A percentile compares a stretch with the other conserved stretches of the same genome.
phyloP scores from a whole-genome alignment of 2,113 vertebrate species.

The Athene cunicularia region DNA sequence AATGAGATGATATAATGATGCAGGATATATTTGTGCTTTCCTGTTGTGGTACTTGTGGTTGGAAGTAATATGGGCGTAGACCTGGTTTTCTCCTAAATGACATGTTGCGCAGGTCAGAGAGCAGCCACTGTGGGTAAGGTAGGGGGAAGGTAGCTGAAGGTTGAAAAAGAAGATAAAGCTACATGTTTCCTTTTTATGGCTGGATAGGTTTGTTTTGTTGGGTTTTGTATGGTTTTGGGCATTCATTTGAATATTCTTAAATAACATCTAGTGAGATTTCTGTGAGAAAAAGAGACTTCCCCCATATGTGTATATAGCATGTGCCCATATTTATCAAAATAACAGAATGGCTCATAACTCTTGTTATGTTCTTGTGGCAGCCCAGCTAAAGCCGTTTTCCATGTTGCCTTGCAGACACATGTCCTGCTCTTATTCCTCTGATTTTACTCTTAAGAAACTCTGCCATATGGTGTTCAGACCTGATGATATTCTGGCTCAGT shows the following conservation, averaged over 20 bases:
- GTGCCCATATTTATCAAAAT: background rate
- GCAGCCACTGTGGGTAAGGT: background rate
- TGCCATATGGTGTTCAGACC: background rate
- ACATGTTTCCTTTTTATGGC: background rate
- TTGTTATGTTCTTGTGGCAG: background rate
- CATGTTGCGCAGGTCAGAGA: background rate
- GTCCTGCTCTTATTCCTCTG: background rate
- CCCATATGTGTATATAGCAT: background rate
- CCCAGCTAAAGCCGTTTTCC: background rate
- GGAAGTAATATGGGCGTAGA: background rate
- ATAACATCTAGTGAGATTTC: background rate
- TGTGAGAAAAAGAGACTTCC: background rate
- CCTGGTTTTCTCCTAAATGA: background rate
- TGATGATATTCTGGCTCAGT: background rate
- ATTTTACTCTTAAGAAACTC: background rate
- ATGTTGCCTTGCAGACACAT: background rate
- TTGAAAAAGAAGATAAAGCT: background rate
- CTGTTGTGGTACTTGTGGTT: background rate
- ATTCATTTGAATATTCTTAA: background rate
- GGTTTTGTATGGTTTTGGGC: background rate
- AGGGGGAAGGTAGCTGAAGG: background rate
- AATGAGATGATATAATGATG: background rate
- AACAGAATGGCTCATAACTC: background rate
- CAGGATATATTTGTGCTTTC: background rate
- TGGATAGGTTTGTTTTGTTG: background rate